Conservation (phyloP, 2,888 invertebrate genomes). For the Nemoura dubitans region DNA sequence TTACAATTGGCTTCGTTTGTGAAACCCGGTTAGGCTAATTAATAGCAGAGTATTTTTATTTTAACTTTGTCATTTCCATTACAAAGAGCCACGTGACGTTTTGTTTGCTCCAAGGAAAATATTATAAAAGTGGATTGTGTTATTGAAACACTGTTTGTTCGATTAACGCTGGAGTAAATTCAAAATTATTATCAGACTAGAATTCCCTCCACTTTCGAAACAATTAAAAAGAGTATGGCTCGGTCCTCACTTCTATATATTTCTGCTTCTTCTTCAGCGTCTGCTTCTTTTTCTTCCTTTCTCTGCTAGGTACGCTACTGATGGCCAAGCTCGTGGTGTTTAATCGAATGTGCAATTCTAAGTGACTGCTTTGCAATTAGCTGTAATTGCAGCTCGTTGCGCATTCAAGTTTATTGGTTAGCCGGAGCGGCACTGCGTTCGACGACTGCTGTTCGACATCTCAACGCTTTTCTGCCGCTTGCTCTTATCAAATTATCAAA, state of each 20-base stretch:
- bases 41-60: background rate
- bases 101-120: background rate
- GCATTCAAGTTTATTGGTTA: background rate
- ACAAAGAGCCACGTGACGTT: background rate
- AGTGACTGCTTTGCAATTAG: background rate
- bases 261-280: background rate
- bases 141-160: background rate
- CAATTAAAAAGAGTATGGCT: background rate
- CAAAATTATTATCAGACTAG: background rate
- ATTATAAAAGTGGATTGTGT: background rate
- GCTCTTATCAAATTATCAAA: too few species aligned
- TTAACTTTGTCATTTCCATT: background rate
- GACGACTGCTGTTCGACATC: background rate
- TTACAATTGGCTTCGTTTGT: background rate
- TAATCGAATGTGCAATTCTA: background rate
- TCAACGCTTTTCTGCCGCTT: too few species aligned
- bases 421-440: background rate
- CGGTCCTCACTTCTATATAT: background rate
- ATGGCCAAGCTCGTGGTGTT: background rate
- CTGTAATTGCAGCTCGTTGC: background rate
- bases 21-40: background rate
- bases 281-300: background rate
- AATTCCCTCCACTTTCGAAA: background rate
- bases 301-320: background rate
- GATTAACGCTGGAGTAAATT: background rate